Percentiles rank a stretch among this genome's conserved stretches.
Evolutionary conservation across 2,888 invertebrate genomes (phyloP).

Genomic region (Xanthorhoe designata): DNA sequence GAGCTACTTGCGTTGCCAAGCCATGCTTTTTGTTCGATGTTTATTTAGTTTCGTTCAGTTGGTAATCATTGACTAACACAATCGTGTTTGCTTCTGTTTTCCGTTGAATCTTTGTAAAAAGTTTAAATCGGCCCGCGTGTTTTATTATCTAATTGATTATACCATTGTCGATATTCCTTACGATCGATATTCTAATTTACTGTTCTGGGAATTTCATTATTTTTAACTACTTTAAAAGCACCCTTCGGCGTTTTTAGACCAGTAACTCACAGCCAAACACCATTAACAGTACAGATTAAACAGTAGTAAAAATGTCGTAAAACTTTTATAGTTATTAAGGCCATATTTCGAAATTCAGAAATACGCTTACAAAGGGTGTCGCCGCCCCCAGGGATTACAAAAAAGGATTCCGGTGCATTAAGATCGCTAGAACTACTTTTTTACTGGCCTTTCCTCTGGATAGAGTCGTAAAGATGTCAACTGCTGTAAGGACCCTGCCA

Average conservation of each 20-base stretch:
- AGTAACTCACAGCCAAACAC: slow-evolving; percentile 64
- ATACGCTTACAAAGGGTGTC: slow-evolving; percentile 68
- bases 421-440: slow-evolving; percentile 64
- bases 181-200: slow-evolving; percentile 38
- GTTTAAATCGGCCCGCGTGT: slow-evolving; percentile 6
- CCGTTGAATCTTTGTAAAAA: slow-evolving; percentile 18
- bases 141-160: slow-evolving; percentile 29
- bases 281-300: slow-evolving; percentile 77
- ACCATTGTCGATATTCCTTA: slow-evolving; percentile 29
- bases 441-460: slow-evolving; percentile 66
- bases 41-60: slow-evolving; percentile 45
- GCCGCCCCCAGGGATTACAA: slow-evolving; percentile 66
- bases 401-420: slow-evolving; percentile 68
- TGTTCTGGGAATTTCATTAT: slow-evolving; percentile 43
- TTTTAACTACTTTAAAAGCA: slow-evolving; percentile 46
- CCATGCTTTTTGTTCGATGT: slow-evolving; percentile 47
- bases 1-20: slow-evolving; percentile 49
- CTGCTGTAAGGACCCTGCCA: slow-evolving; percentile 60
- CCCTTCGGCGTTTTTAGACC: slow-evolving; percentile 49
- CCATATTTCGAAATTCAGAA: slow-evolving; percentile 76
- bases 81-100: slow-evolving; percentile 40
- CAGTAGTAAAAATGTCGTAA: slow-evolving; percentile 80
- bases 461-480: slow-evolving; percentile 73
- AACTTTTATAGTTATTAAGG: slow-evolving; percentile 75
- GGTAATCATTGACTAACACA: slow-evolving; percentile 29